Percentiles rank a stretch among this genome's conserved stretches.
Conservation (phyloP, 2,888 invertebrate genomes). For the Drosophila mercatorum region DNA sequence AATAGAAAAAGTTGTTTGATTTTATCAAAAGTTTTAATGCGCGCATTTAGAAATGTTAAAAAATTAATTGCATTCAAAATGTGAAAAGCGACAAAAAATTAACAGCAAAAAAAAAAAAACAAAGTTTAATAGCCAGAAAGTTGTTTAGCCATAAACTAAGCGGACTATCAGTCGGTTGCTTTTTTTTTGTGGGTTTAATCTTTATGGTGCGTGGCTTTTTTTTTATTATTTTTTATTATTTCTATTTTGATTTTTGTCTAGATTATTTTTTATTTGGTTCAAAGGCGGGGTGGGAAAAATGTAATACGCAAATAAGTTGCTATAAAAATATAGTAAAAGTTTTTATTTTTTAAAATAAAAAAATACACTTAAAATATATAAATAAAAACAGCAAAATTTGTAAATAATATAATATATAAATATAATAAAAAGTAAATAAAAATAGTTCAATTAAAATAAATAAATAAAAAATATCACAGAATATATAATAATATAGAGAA, state of each 20-base stretch:
- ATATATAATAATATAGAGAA: too few relatives aligned
- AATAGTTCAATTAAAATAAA: too few relatives aligned
- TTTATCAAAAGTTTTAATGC: slow-evolving; percentile 9
- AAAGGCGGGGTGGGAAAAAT: slow-evolving; percentile 21
- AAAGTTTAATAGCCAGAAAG: background rate
- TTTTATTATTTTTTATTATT: slow-evolving; percentile 1
- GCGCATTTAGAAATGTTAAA: slow-evolving; percentile 24
- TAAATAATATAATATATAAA: too few relatives aligned
- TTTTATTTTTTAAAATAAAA: too few relatives aligned
- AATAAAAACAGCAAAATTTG: too few relatives aligned
- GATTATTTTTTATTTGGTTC: slow-evolving; percentile 16
- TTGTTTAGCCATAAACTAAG: slow-evolving; percentile 1
- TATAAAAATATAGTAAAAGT: background rate
- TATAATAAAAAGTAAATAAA: too few relatives aligned
- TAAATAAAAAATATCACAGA: too few relatives aligned
- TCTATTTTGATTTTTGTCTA: slow-evolving; percentile 1
- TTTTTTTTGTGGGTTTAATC: slow-evolving; percentile 4
- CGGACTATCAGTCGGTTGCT: slow-evolving; percentile 4
- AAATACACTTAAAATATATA: too few relatives aligned
- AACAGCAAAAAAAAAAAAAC: background rate
- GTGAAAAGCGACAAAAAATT: background rate
- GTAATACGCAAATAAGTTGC: background rate
- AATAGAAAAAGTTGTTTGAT: background rate
- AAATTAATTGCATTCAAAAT: slow-evolving; percentile 14
- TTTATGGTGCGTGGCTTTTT: background rate